Base-by-base conservation (phyloP, 2,888 invertebrate genomes). In the Tholera decimalis region DNA sequence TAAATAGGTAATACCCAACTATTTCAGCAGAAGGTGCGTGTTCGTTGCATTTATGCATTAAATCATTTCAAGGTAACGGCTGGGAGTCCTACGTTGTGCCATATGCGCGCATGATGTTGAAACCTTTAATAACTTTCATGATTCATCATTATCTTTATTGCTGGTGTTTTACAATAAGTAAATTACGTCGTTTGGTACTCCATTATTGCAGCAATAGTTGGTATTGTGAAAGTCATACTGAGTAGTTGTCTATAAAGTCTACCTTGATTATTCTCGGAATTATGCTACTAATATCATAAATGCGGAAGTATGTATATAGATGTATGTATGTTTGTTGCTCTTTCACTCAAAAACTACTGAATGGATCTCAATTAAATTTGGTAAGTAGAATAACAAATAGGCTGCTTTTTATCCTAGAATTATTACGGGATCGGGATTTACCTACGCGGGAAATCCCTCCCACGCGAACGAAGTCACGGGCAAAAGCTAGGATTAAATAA, bases 51-150 rank as follows among this genome's bases (percentile, higher is more conserved):
- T 77, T 79, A 77, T 83, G 80, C 78, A 80, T 79, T 80, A 74
- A 77, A 79, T 78, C 83, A 79, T 73, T 82, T 84, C 84, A 84
- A 84, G 84, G 83, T 76, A 63, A 73, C 57, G 15, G 47, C 43
- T 64, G 53, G 71, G 69, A 64, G 55, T 70, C 59, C 69, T 71
- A 69, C 47, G 41, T 13, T 49, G 43, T 64, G 59, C 35, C 26
- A 33, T 47, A 47, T 47, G 51, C 50, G 61, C 50, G 54, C 60
- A 37, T 46, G 54, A 24, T 80, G 77, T 77, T 49, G 80, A 77
- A 79, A 81, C 44, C 7, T n/a, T 35, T 60, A 56, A 47, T 73
- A 62, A 60, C 63, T 65, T 49, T 50, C 51, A 70, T 77, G 79
- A 80, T 74, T 79, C 80, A 77, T 71, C 68, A 74, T 62, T 62